Conservation (phyloP, 37 sponge, comb jelly and placozoan genomes). For the Hormiphora californensis region DNA sequence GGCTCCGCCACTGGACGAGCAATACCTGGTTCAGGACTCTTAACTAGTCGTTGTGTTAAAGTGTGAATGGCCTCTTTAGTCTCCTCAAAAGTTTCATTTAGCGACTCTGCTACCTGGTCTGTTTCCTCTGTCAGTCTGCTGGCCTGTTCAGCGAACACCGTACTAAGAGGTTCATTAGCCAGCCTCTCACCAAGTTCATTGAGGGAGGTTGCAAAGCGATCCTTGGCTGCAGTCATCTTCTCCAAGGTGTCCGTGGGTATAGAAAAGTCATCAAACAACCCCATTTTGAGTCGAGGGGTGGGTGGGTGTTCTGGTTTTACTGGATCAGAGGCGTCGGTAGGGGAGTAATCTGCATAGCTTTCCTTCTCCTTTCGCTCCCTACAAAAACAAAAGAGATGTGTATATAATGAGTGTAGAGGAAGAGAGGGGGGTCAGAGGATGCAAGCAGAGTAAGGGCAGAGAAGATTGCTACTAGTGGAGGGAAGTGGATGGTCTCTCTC, state of each 20-base stretch:
- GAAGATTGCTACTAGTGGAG: too few species aligned
- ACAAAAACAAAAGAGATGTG: background rate
- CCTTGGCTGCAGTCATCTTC: background rate
- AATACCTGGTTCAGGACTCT: constrained; percentile 33
- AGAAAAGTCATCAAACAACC: background rate
- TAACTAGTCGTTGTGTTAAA: background rate
- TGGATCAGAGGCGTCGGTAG: too few species aligned
- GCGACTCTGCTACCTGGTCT: background rate
- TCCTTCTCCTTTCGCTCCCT: too few species aligned
- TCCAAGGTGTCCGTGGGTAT: background rate
- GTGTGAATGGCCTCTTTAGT: background rate
- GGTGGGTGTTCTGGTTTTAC: too few species aligned
- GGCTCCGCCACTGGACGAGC: background rate
- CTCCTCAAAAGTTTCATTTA: background rate
- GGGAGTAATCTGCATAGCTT: too few species aligned
- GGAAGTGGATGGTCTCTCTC: too few species aligned
- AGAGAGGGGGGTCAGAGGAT: too few species aligned
- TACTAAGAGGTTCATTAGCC: background rate
- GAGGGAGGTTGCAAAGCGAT: background rate
- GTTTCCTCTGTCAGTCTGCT: constrained; percentile 34
- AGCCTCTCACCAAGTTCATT: constrained; percentile 4
- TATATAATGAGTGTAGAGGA: background rate
- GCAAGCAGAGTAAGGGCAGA: too few species aligned
- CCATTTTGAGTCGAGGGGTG: too few species aligned
- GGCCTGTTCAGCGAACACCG: background rate